Percentiles rank a stretch among this genome's conserved stretches.
Conservation (phyloP, 35 echinoderm and acorn worm species). For the Apostichopus parvimensis region DNA sequence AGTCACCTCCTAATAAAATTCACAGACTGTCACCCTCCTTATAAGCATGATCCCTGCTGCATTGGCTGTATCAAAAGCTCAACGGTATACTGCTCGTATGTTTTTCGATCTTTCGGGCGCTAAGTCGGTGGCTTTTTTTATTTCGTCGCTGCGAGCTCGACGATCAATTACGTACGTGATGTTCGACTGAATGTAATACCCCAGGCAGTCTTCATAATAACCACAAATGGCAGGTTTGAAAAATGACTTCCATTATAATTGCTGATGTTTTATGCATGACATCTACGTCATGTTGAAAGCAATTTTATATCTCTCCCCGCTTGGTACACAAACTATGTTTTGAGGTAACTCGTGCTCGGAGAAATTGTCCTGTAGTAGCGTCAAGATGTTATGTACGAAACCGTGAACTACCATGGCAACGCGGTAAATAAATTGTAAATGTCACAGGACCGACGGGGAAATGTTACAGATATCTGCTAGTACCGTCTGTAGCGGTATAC, state of each 20-base stretch:
- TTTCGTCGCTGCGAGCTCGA: too few species aligned
- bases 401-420: neutral
- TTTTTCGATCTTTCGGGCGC: too few species aligned
- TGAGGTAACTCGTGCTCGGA: neutral
- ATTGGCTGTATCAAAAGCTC: too few species aligned
- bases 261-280: neutral
- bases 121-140: too few species aligned
- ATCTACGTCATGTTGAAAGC: neutral
- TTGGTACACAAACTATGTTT: neutral
- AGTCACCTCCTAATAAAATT: too few species aligned
- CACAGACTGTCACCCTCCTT: too few species aligned
- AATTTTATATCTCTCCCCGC: neutral
- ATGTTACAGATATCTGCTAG: neutral
- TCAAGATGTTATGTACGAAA: neutral
- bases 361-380: neutral
- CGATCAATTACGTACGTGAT: too few species aligned
- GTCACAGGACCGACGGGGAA: neutral
- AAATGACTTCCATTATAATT: neutral
- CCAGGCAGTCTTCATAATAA: neutral
- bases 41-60: too few species aligned
- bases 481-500: neutral
- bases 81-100: too few species aligned
- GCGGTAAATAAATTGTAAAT: constrained; percentile 42
- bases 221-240: constrained; percentile 12
- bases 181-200: neutral